A percentile compares a stretch with the other conserved stretches of the same genome.
Evolutionary conservation across 2,113 vertebrate genomes (phyloP).

Genomic region (Panthera tigris): DNA sequence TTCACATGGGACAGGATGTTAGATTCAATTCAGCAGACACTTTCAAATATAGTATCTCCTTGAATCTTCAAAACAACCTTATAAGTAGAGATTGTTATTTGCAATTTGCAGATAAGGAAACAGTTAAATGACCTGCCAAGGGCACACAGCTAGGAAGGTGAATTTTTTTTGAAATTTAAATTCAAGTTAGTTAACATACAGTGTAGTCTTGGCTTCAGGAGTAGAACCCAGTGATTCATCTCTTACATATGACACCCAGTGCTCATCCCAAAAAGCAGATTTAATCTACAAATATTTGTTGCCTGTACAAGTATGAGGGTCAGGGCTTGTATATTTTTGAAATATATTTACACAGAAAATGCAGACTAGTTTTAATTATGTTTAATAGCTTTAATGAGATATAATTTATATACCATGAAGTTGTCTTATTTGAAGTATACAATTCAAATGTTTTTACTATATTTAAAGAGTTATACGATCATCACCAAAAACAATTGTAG

Average conservation of each 20-base stretch:
- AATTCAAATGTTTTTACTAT: not conserved
- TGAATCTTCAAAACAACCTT: slow-evolving; percentile 41
- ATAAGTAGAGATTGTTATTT: slow-evolving; percentile 31
- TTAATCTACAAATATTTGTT: not conserved
- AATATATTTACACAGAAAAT: slow-evolving; percentile 20
- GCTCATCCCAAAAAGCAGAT: not conserved
- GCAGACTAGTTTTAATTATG: slow-evolving; percentile 39
- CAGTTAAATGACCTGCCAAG: slow-evolving; percentile 9
- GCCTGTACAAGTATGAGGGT: not conserved
- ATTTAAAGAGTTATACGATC: not conserved
- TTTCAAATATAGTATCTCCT: not conserved
- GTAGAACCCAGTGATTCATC: too few relatives aligned
- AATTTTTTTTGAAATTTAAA: not conserved
- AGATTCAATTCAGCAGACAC: not conserved
- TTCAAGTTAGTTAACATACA: too few relatives aligned
- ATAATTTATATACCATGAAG: slow-evolving; percentile 29
- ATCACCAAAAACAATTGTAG: not conserved
- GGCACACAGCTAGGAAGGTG: not conserved
- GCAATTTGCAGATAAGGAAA: not conserved
- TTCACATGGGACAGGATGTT: slow-evolving; percentile 28
- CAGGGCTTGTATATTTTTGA: slow-evolving; percentile 1
- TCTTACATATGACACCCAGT: too few relatives aligned
- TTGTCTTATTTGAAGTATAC: not conserved
- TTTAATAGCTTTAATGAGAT: slow-evolving; percentile 15
- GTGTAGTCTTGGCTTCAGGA: too few relatives aligned